These are phyloP conservation scores for Bergia sp. DNA, from an alignment of 92 coral and sea anemone genomes.

Conservation along the genomic window DNA sequence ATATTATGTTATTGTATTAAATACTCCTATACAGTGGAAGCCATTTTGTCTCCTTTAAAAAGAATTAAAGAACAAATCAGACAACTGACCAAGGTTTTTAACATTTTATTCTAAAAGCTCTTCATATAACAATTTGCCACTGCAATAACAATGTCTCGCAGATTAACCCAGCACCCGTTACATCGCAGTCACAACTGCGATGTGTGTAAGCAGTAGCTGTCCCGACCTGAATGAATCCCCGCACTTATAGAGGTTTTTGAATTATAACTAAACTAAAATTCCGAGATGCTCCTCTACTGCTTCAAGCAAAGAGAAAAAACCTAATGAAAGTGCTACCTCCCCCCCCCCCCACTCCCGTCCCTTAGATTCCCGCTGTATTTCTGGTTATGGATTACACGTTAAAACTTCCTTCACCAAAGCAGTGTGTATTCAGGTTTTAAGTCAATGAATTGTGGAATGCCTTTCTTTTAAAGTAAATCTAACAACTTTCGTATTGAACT, in stretches of 20 bases:
- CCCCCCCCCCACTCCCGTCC: neutral
- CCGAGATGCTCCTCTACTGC: neutral
- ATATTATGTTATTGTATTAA: no score
- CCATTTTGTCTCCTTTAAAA: no score
- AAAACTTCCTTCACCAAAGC: no score
- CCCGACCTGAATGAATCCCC: neutral
- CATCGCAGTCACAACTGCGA: neutral
- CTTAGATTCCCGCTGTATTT: neutral
- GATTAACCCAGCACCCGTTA: neutral
- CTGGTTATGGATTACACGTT: neutral
- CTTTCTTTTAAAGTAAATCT: no score
- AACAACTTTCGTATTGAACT: no score
- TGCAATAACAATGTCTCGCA: neutral
- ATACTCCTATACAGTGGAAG: no score
- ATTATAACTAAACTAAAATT: neutral
- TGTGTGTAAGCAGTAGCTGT: neutral
- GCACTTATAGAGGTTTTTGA: no score
- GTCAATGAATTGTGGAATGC: neutral
- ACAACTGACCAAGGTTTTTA: neutral
- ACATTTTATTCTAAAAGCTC: constrained; percentile 11
- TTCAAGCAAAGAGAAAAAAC: neutral
- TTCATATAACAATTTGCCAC: neutral
- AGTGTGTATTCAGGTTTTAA: no score
- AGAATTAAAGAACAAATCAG: neutral
- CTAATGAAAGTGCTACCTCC: neutral